Percentiles rank a stretch among this genome's conserved stretches.
Conservation (phyloP, 2,113 vertebrate genomes). For the Elgaria multicarinata region DNA sequence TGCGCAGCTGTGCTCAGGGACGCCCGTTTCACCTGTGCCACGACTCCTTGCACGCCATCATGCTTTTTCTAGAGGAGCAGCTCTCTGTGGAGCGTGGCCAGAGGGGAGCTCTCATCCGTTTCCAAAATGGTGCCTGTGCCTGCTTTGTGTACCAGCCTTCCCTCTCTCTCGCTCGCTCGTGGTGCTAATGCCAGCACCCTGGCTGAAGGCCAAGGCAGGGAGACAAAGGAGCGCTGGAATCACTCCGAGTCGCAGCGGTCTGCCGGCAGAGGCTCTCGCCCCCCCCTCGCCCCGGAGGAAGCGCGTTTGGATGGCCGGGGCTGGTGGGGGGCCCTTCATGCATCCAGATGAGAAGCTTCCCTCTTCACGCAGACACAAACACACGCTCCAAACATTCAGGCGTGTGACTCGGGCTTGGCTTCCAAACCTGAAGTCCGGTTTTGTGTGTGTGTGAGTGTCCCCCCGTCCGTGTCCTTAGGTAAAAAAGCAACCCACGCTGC, state of each 20-base stretch:
- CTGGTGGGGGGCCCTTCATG: constrained; percentile 46
- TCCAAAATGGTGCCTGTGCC: constrained; percentile 81
- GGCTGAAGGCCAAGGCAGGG: constrained; percentile 80
- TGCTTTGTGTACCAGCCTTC: constrained; percentile 79
- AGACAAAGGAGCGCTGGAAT: constrained; percentile 81
- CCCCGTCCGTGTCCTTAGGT: too few species aligned
- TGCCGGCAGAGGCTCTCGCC: constrained; percentile 69
- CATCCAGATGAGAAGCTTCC: constrained; percentile 50
- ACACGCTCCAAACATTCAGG: neutral
- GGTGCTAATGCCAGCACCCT: constrained; percentile 77
- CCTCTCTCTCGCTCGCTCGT: too few species aligned
- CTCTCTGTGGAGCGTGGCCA: constrained; percentile 31
- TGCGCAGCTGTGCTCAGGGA: constrained; percentile 57
- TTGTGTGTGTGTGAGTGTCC: too few species aligned
- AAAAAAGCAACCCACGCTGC: neutral
- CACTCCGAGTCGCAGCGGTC: constrained; percentile 69
- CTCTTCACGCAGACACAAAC: too few species aligned
- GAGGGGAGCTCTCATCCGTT: constrained; percentile 65
- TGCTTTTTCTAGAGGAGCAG: constrained; percentile 56
- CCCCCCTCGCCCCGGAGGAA: constrained; percentile 47
- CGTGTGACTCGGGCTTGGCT: constrained; percentile 43
- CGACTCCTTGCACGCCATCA: constrained; percentile 44
- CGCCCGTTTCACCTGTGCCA: constrained; percentile 57
- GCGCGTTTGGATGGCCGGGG: constrained; percentile 45
- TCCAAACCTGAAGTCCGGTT: constrained; percentile 47